These are phyloP conservation scores for Hestina assimilis DNA, from an alignment of 1,140 invertebrate species.

Conservation along the genomic window DNA sequence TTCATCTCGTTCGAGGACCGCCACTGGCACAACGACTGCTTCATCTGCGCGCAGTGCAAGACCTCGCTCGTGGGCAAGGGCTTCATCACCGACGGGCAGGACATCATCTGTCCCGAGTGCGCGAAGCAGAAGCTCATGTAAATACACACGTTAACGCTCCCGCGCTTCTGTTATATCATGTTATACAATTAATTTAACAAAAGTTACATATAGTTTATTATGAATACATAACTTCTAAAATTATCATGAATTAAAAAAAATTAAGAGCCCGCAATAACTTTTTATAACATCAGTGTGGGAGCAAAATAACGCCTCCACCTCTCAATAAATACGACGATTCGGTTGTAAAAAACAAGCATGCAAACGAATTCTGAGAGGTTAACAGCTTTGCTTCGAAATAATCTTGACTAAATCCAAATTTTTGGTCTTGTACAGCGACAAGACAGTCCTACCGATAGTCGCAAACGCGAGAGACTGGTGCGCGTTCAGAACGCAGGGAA, in stretches of 20 bases:
- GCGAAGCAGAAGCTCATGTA: constrained; percentile 97
- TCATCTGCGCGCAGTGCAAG: constrained; percentile 97
- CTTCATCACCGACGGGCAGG: constrained; percentile 96
- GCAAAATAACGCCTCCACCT: background rate
- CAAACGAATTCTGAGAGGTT: background rate
- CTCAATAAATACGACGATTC: background rate
- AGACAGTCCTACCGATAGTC: constrained; percentile 65
- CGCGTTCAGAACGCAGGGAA: constrained; percentile 46
- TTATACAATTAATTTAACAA: too few relatives aligned
- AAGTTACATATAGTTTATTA: too few relatives aligned
- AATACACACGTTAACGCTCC: constrained; percentile 58
- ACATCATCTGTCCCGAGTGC: constrained; percentile 99
- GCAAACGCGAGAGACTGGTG: constrained; percentile 71
- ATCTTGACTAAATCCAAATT: constrained; percentile 18
- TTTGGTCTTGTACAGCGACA: constrained; percentile 66
- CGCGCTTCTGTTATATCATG: too few relatives aligned
- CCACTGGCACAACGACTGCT: constrained; percentile 99
- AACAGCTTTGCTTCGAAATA: background rate
- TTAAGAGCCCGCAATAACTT: too few relatives aligned
- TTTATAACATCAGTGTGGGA: too few relatives aligned
- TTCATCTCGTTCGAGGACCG: constrained; percentile 99
- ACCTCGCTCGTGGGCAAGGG: constrained; percentile 97
- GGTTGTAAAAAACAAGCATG: too few relatives aligned
- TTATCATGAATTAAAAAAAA: too few relatives aligned
- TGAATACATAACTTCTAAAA: too few relatives aligned